These are phyloP conservation scores for Sorex araneus DNA, from an alignment of 2,113 vertebrate genomes.

Conservation along the genomic window DNA sequence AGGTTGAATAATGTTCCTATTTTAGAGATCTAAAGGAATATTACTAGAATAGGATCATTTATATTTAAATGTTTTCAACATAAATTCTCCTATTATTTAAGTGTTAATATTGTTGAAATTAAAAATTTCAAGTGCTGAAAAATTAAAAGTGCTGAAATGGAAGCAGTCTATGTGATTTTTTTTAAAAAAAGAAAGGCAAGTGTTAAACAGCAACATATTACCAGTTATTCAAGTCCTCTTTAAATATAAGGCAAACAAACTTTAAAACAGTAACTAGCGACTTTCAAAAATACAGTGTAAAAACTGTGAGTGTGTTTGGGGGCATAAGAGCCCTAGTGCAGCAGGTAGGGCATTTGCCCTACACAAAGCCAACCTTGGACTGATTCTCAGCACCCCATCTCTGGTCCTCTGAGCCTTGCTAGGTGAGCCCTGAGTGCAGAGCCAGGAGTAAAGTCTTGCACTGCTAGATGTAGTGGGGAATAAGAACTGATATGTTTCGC, in stretches of 20 bases:
- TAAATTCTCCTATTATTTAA: conserved; percentile 39
- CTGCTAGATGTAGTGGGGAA: no score
- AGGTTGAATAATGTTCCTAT: conserved; percentile 66
- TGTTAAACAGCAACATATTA: not conserved
- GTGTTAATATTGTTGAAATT: no score
- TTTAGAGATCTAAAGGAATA: conserved; percentile 51
- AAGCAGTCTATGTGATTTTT: conserved; percentile 42
- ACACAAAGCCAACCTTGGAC: no score
- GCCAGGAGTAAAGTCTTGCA: no score
- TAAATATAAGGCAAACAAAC: conserved; percentile 52
- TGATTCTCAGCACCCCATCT: no score
- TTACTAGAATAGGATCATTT: conserved; percentile 55
- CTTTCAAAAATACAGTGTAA: not conserved
- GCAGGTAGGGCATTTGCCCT: no score
- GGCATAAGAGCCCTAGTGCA: no score
- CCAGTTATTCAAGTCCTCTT: conserved; percentile 23
- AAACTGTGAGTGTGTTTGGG: not conserved
- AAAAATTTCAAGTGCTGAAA: conserved; percentile 31
- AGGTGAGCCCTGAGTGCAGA: no score
- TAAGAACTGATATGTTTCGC: no score
- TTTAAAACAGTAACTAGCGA: not conserved
- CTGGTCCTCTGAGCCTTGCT: no score
- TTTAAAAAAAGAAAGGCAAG: not conserved
- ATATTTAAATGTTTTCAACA: conserved; percentile 55
- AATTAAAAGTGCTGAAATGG: not conserved